Conservation (phyloP, 2,888 invertebrate genomes). For the Drosophila anomalata region DNA sequence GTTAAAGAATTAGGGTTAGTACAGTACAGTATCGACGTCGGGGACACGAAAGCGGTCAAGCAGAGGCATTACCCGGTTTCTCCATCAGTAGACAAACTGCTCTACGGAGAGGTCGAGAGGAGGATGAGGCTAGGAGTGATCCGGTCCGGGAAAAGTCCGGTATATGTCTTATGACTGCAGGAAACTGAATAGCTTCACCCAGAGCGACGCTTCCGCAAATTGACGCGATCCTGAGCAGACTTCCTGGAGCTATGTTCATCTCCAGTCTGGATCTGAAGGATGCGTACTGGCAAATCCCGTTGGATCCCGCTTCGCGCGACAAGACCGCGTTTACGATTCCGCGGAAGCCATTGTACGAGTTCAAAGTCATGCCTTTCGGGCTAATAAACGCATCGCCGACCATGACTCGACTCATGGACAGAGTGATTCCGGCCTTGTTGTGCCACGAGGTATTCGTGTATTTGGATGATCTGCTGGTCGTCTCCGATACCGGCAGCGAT, state of each 20-base stretch:
- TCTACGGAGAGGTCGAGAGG: no score
- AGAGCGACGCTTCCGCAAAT: not conserved
- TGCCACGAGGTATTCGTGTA: no score
- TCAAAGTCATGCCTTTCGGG: not conserved
- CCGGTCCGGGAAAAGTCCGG: not conserved
- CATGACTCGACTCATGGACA: not conserved
- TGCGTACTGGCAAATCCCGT: not conserved
- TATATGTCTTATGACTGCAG: not conserved
- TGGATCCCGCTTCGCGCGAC: not conserved
- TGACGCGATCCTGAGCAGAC: not conserved
- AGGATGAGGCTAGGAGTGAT: no score
- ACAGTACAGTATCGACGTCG: no score
- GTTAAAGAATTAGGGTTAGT: no score
- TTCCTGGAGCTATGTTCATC: not conserved
- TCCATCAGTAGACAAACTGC: no score
- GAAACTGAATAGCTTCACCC: not conserved
- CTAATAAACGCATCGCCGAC: not conserved
- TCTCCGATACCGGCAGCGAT: no score
- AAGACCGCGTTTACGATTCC: not conserved
- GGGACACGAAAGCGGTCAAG: no score
- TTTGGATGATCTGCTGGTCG: no score
- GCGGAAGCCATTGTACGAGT: not conserved
- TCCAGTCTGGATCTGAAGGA: not conserved
- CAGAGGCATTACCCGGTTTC: no score
- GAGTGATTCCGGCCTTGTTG: no score